A percentile compares a stretch with the other conserved stretches of the same genome.
These are phyloP conservation scores for Portevinia maculata DNA, from an alignment of 2,888 invertebrate genomes.

Conservation along the genomic window DNA sequence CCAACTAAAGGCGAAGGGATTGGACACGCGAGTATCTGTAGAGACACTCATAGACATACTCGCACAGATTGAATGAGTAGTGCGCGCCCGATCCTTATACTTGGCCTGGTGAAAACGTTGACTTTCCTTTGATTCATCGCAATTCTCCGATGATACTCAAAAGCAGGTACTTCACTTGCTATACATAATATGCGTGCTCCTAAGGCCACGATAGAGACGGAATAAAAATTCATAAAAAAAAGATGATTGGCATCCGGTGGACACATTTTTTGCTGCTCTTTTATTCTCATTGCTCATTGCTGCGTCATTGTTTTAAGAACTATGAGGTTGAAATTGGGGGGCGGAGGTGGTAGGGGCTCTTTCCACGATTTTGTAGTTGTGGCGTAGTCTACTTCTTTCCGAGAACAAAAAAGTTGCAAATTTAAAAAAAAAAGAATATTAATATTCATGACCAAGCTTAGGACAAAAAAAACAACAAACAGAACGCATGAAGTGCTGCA, in stretches of 20 bases:
- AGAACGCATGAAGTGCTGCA: conserved; percentile 51
- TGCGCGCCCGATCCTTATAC: conserved; percentile 27
- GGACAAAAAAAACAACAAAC: conserved; percentile 49
- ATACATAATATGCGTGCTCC: conserved; percentile 27
- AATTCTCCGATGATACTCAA: conserved; percentile 70
- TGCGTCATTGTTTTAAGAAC: conserved; percentile 69
- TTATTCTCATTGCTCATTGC: conserved; percentile 10
- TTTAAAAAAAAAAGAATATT: conserved; percentile 74
- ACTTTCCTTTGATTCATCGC: conserved; percentile 59
- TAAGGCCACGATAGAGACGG: conserved; percentile 9
- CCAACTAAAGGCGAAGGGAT: conserved; percentile 11
- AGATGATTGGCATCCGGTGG: conserved; percentile 74
- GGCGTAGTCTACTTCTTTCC: conserved; percentile 71
- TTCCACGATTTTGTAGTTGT: conserved; percentile 68
- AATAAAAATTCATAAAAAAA: conserved; percentile 46
- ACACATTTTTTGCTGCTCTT: conserved; percentile 49
- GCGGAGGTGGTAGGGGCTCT: conserved; percentile 34
- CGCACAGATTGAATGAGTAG: conserved; percentile 41
- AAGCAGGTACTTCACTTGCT: conserved; percentile 71
- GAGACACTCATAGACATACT: no score
- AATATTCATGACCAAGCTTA: conserved; percentile 78
- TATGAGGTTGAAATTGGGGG: conserved; percentile 8
- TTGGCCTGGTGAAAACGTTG: conserved; percentile 27
- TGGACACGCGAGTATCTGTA: no score
- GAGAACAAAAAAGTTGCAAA: conserved; percentile 61